Evolutionary conservation across 2,888 invertebrate genomes (phyloP), one percentile per base, ranked within the genome.

Genomic region (Pegoplata infirma): DNA sequence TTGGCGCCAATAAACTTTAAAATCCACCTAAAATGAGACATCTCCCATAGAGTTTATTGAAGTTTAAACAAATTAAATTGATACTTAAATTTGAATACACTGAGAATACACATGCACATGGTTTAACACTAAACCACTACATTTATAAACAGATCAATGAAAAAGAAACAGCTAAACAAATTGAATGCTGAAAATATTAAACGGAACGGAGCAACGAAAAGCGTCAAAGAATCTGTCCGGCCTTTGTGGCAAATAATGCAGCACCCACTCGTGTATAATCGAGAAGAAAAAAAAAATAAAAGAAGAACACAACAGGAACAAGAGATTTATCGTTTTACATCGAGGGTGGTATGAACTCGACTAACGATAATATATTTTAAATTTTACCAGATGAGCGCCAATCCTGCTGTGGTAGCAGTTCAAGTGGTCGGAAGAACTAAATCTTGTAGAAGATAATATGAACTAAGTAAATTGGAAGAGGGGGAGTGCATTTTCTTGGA

Each of bases 301-400:
- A 59, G 10, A 12, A 55, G 40, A 49, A 56, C 73, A 64, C 46
- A 73, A 53, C 82, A 80, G 84, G 85, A 85, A 73, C 82, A 84
- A 82, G 83, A 85, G 85, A 86, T 87, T 87, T 87, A 87, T 86
- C 82, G 86, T 84, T 75, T 72, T 25, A 72, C 86, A 82, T 83
- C 83, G 83, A 85, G 86, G 86, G 87, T 85, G 86, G 87, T 84
- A 84, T 82, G 80, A 77, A 80, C 76, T 80, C 66, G 49, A 49
- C n/a, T 32, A 56, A 58, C 16, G 44, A 25, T n/a, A 59, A 55
- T 64, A 49, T 51, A 56, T 64, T 63, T n/a, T 55, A 66, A 59
- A 73, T 72, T 73, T 58, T 59, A 44, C 67, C 77, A 77, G 73
- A 68, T 72, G 76, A 73, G 77, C 81, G 80, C 80, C 81, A 76